Evolutionary conservation across 2,113 vertebrate species (phyloP).

Genomic region (Pholis gunnellus): DNA sequence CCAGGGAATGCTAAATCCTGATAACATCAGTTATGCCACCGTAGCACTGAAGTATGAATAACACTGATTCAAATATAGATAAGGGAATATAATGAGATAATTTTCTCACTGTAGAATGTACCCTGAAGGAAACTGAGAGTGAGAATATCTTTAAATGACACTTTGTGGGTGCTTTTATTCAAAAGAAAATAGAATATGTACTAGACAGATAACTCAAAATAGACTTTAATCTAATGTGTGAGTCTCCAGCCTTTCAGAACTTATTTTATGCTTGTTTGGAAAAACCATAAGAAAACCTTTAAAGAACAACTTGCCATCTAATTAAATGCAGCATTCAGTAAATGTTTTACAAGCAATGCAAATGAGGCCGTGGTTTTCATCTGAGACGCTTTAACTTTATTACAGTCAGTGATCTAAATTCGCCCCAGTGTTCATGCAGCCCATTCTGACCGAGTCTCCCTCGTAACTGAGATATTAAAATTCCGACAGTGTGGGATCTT

Average conservation of each 20-base stretch:
- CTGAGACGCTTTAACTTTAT: background rate
- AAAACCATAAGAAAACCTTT: background rate
- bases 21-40: constrained; percentile 1
- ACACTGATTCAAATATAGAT: constrained; percentile 8
- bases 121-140: background rate
- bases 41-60: background rate
- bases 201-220: background rate
- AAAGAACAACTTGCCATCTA: background rate
- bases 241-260: background rate
- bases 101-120: background rate
- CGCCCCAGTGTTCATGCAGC: background rate
- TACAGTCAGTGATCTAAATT: background rate
- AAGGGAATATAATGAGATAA: background rate
- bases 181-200: background rate
- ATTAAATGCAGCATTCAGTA: background rate
- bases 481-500: background rate
- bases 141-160: background rate
- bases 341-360: background rate
- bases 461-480: background rate
- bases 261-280: background rate
- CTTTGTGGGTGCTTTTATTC: background rate
- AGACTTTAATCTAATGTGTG: background rate
- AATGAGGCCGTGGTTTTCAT: background rate
- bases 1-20: background rate
- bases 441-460: background rate